Conservation (phyloP, 2,888 invertebrate species). For the Diachrysia chrysitis region DNA sequence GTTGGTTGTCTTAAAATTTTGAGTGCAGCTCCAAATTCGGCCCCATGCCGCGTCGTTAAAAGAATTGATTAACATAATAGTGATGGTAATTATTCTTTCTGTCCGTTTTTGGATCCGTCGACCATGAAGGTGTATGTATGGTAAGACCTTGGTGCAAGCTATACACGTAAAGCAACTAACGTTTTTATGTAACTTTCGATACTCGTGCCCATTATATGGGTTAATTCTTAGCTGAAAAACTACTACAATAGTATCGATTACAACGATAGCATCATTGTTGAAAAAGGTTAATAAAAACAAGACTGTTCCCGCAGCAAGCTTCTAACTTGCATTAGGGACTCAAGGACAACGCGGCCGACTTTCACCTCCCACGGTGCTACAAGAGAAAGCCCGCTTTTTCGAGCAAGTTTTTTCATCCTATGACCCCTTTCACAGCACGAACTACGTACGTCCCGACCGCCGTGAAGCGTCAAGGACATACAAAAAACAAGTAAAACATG, state of each 20-base stretch:
- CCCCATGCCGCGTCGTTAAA: slow-evolving; percentile 71
- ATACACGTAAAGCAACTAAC: slow-evolving; percentile 48
- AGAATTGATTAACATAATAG: slow-evolving; percentile 75
- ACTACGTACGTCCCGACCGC: slow-evolving; percentile 42
- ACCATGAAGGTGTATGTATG: slow-evolving; percentile 61
- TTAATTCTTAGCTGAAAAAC: slow-evolving; percentile 33
- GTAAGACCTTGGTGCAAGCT: slow-evolving; percentile 58
- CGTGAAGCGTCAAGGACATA: slow-evolving; percentile 43
- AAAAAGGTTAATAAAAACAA: slow-evolving; percentile 41
- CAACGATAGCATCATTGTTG: slow-evolving; percentile 29
- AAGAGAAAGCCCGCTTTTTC: slow-evolving; percentile 76
- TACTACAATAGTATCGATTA: slow-evolving; percentile 27
- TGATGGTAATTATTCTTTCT: slow-evolving; percentile 73
- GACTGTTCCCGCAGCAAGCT: slow-evolving; percentile 61
- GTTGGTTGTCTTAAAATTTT: slow-evolving; percentile 46
- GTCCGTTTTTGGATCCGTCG: slow-evolving; percentile 67
- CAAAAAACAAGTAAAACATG: slow-evolving; percentile 20
- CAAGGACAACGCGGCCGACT: slow-evolving; percentile 80
- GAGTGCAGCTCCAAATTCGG: slow-evolving; percentile 56
- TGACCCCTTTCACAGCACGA: slow-evolving; percentile 66
- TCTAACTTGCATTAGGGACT: slow-evolving; percentile 70
- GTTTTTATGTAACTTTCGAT: slow-evolving; percentile 19
- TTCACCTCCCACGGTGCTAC: slow-evolving; percentile 81
- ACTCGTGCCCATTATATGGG: slow-evolving; percentile 28
- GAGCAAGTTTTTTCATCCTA: slow-evolving; percentile 71